Evolutionary conservation across 1,140 invertebrate genomes (phyloP), one percentile per base, ranked within the genome.

Genomic region (Micrasema longulum): DNA sequence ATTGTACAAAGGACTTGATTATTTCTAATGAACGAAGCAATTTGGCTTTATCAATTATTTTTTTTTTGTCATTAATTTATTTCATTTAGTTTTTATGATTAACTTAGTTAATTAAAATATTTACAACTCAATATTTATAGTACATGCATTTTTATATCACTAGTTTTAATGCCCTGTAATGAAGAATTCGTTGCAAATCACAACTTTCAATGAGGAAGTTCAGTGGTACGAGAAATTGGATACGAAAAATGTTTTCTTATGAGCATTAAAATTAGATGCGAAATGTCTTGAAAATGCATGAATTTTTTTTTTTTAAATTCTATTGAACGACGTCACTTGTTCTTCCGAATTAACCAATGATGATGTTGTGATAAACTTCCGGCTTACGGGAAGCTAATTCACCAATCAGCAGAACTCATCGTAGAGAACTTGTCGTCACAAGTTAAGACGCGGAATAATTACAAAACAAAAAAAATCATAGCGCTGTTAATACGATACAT

Each of bases 391-490:
- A n/a, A n/a, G n/a, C n/a, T n/a, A n/a, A n/a, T n/a, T n/a, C n/a
- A n/a, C n/a, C n/a, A n/a, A n/a, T n/a, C n/a, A n/a, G n/a, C n/a
- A n/a, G n/a, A n/a, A n/a, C n/a, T n/a, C n/a, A n/a, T n/a, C n/a
- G 43, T 45, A 14, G 1, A 6, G 43, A 14, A 45, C 7, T 45
- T 14, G n/a, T 45, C 43, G n/a, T 14, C n/a, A n/a, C 43, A 45
- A 45, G 43, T 7, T 45, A n/a, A 16, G 43, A 45, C 43, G 43
- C n/a, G 43, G 43, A 16, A 14, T 45, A 45, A 6, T 45, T 45
- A 45, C n/a, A 45, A n/a, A 16, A 45, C n/a, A n/a, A n/a, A n/a
- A n/a, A n/a, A n/a, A n/a, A n/a, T n/a, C n/a, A n/a, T n/a, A n/a
- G n/a, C n/a, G n/a, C n/a, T n/a, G n/a, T n/a, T n/a, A n/a, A n/a